Evolutionary conservation across 2,113 vertebrate genomes (phyloP).

Genomic region (Lathamus discolor): DNA sequence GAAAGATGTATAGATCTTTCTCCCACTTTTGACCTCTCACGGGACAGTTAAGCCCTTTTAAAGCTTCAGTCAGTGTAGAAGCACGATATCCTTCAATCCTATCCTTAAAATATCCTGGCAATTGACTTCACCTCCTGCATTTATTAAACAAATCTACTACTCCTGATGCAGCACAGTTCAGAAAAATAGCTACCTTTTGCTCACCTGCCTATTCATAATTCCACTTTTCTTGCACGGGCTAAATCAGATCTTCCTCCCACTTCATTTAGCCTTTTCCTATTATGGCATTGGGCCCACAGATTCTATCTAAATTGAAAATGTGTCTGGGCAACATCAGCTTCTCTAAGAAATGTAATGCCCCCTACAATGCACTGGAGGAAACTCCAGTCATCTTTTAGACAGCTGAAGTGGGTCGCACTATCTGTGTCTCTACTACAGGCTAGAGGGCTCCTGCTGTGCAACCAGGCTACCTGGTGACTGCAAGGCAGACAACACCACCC

Average conservation of each 20-base stretch:
- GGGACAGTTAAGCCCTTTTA: not conserved
- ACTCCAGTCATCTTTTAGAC: not conserved
- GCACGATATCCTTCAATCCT: not conserved
- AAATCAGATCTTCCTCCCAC: not conserved
- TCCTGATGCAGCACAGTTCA: not conserved
- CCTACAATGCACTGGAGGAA: not conserved
- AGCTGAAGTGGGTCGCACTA: not conserved
- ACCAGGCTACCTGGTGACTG: not conserved
- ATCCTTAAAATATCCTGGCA: not conserved
- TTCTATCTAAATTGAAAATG: rapidly evolving
- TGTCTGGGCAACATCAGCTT: not conserved
- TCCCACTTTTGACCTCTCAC: not conserved
- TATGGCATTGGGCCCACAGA: not conserved
- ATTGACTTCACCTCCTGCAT: not conserved
- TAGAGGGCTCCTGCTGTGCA: not conserved
- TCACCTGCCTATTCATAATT: not conserved
- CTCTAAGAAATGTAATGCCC: not conserved
- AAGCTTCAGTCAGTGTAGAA: not conserved
- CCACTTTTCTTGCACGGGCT: not conserved
- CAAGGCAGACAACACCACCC: not conserved
- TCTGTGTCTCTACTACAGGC: not conserved
- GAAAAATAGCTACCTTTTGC: not conserved
- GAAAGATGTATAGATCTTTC: not conserved
- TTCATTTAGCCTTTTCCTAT: not conserved
- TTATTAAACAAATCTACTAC: not conserved